Evolutionary conservation across 2,113 vertebrate species (phyloP), one percentile per base, ranked within the genome.

Genomic region (Rhea pennata): DNA sequence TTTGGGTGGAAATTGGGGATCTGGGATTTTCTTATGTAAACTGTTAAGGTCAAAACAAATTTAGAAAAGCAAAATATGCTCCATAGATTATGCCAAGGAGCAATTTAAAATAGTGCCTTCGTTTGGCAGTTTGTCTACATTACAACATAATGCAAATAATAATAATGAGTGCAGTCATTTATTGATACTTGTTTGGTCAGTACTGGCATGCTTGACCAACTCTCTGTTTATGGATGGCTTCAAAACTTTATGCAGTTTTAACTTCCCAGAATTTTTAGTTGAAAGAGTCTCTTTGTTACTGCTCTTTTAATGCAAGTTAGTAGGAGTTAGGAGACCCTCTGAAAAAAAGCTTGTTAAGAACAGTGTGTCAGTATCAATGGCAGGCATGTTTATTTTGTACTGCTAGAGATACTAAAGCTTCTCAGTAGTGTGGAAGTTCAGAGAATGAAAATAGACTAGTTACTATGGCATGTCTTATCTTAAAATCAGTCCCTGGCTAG

Each of bases 341-440:
- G 59, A 29, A n/a, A 31, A 40, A 66, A 40, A 61, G 58, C 78
- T 31, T 23, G 6, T 15, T 3, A 36, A 88, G 62, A 56, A 16
- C 13, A 1, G 1, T 0, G 36, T 61, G 58, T 14, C 10, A 1
- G 8, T n/a, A 39, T 40, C 53, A 42, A 1, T 36, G 59, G 40
- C 40, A 29, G 56, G 17, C 9, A 10, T 54, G 17, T 12, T 33
- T 29, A 23, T 27, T 73, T 70, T 26, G 62, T 58, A 8, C 22
- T 72, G 27, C 7, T 56, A 13, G 56, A 40, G 66, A 6, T 20
- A 9, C 12, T 39, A 15, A 19, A 53, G 67, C 59, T 27, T 29
- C 46, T 84, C 42, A 2, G 19, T 36, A n/a, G 3, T 4, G 7
- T 66, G 31, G 26, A 31, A 12, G 6, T 39, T 51, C 19, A 31